Base-by-base conservation (phyloP, 2,888 invertebrate species). In the Petrolisthes manimaculis region DNA sequence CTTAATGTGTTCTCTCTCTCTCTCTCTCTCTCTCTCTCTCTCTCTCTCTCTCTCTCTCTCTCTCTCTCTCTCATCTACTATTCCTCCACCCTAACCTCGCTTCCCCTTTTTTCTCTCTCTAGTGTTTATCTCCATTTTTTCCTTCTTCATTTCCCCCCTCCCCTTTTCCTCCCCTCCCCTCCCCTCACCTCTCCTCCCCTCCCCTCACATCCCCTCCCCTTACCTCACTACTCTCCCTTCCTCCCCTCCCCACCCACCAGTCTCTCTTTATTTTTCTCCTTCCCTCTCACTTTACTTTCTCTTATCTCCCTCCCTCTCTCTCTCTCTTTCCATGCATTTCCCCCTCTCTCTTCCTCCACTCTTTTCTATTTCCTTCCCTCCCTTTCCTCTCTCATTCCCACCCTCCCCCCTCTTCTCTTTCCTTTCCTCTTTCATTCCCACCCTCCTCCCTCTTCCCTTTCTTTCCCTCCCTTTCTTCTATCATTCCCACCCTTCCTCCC, bases 1-100 rank as follows among this genome's bases (percentile, higher is more conserved):
- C 80, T 53, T 80, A 80, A 80, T 80, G 80, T 18, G n/a, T 71
- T 71, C 71, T 5, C n/a, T n/a, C 71, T n/a, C n/a, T n/a, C n/a
- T 71, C 71, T 12, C n/a, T 71, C 71, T 18, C n/a, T n/a, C 71
- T 12, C n/a, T 71, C 71, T 71, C n/a, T n/a, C 5, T 18, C n/a
- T 71, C 71, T 12, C n/a, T 6, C 71, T 18, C n/a, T 71, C 71
- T 18, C n/a, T 71, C n/a, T 18, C n/a, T 71, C 71, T 12, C n/a
- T n/a, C n/a, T 18, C n/a, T 71, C n/a, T 5, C n/a, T 71, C 71
- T n/a, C n/a, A 5, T n/a, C n/a, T 18, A 14, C n/a, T 71, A 12
- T 18, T n/a, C n/a, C 71, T 61, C 14, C 61, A 9, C 14, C 5
- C n/a, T 71, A 8, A 18, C n/a, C n/a, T 5, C n/a, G 9, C 71